These are phyloP conservation scores for Heliconius ismenius DNA, from an alignment of 2,888 invertebrate species.

Conservation along the genomic window DNA sequence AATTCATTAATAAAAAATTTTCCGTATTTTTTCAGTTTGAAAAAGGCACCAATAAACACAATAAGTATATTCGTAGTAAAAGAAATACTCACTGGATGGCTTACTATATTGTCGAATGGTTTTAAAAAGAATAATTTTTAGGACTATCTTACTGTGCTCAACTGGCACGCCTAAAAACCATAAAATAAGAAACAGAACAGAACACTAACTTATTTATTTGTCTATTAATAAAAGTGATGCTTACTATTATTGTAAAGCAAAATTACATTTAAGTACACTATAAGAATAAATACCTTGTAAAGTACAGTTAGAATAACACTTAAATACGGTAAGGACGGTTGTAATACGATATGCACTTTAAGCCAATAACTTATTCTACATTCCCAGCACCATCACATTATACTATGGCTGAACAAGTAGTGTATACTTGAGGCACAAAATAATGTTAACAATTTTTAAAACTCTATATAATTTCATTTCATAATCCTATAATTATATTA, in stretches of 20 bases:
- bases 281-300: conserved; percentile 8
- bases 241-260: conserved; percentile 8
- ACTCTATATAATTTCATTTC: conserved; percentile 3
- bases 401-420: conserved; percentile 22
- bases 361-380: conserved; percentile 29
- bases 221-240: conserved; percentile 4
- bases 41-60: conserved; percentile 12
- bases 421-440: conserved; percentile 16
- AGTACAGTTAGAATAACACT: conserved; percentile 7
- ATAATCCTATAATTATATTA: conserved; percentile 5
- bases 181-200: too few relatives aligned
- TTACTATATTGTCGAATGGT: background rate
- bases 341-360: conserved; percentile 32
- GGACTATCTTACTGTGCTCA: too few relatives aligned
- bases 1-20: background rate
- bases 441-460: conserved; percentile 15
- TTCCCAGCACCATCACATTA: conserved; percentile 27
- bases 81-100: background rate
- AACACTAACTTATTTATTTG: background rate
- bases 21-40: background rate
- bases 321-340: conserved; percentile 29
- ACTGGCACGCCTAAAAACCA: too few relatives aligned
- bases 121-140: background rate
- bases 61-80: background rate
- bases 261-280: conserved; percentile 21